These are phyloP conservation scores for Falco naumanni DNA, from an alignment of 2,797 vertebrate species.

Conservation along the genomic window DNA sequence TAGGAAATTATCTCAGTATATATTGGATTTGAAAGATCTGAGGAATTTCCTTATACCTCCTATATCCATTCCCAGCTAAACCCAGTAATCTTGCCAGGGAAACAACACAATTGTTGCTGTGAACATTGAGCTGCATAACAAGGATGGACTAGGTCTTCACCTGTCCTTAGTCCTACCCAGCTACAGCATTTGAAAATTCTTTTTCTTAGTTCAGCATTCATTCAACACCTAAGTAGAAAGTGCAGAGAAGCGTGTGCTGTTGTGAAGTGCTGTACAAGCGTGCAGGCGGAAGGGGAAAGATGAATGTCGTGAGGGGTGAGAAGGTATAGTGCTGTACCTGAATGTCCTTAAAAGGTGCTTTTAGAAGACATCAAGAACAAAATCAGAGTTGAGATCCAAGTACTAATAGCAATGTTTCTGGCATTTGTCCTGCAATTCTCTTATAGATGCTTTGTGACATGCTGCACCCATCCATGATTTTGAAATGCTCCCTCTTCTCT, in stretches of 20 bases:
- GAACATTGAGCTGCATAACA: background rate
- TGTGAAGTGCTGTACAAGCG: background rate
- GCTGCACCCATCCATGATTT: background rate
- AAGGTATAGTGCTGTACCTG: background rate
- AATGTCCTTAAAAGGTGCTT: background rate
- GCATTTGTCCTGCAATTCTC: background rate
- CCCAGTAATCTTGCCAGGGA: background rate
- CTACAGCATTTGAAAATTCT: background rate
- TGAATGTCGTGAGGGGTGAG: background rate
- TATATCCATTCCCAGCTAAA: background rate
- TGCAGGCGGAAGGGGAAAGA: background rate
- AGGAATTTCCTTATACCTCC: background rate
- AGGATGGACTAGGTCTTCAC: background rate
- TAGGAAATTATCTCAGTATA: background rate
- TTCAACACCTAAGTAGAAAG: background rate
- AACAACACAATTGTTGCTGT: background rate
- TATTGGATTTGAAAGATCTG: background rate
- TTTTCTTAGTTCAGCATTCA: background rate
- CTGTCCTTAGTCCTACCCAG: background rate
- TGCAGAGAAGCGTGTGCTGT: rapidly evolving
- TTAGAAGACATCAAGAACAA: background rate
- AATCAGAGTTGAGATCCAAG: background rate
- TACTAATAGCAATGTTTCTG: background rate
- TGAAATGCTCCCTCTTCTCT: background rate
- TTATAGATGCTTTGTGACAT: background rate